Percentiles rank a stretch among this genome's conserved stretches.
These are phyloP conservation scores for Solea solea DNA, from an alignment of 2,113 vertebrate genomes.

Conservation along the genomic window DNA sequence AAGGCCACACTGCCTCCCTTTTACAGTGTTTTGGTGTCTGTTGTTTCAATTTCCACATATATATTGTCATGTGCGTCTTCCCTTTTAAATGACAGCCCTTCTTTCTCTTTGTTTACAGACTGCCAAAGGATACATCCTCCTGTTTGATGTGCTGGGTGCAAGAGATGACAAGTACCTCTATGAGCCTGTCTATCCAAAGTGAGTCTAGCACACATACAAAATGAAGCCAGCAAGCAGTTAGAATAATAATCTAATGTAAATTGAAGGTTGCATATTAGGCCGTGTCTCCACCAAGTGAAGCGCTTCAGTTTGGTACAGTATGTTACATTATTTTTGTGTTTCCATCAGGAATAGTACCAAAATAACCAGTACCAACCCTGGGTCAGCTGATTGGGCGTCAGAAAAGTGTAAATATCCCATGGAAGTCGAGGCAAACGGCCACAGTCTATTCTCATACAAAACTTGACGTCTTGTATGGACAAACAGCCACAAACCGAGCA, in stretches of 20 bases:
- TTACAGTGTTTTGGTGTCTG: background rate
- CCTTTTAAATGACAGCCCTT: slow-evolving; percentile 12
- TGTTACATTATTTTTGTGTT: too few species aligned
- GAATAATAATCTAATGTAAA: background rate
- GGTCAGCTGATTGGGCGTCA: too few species aligned
- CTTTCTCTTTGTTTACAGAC: slow-evolving; percentile 83
- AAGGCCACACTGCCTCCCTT: background rate
- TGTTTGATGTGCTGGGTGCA: slow-evolving; percentile 90
- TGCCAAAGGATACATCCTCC: slow-evolving; percentile 93
- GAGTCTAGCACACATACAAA: slow-evolving; percentile 73
- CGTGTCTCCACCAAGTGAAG: too few species aligned
- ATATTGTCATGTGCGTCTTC: background rate
- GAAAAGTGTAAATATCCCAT: too few species aligned
- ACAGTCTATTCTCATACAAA: too few species aligned
- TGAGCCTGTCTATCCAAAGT: slow-evolving; percentile 95
- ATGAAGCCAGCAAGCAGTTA: background rate
- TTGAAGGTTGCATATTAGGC: background rate
- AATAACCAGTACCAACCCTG: too few species aligned
- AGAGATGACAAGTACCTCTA: slow-evolving; percentile 93
- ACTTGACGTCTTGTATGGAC: too few species aligned
- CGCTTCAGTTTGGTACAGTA: too few species aligned
- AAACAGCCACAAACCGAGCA: too few species aligned
- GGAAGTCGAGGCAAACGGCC: too few species aligned
- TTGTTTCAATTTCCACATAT: background rate
- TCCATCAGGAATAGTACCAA: too few species aligned